Evolutionary conservation across 1,140 invertebrate genomes (phyloP).

Genomic region (Pogonognathellus flavescens): DNA sequence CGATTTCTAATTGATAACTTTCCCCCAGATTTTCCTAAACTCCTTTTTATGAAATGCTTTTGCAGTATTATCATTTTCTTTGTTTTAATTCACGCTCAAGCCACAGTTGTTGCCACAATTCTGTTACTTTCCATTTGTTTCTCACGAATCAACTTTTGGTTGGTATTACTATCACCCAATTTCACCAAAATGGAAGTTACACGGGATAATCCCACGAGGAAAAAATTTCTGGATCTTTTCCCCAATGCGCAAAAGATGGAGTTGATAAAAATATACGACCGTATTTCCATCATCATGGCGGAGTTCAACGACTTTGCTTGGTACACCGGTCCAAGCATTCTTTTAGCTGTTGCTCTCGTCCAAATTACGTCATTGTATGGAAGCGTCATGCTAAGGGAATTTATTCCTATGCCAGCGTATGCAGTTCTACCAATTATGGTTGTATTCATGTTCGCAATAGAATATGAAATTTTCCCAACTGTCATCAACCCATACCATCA

Average conservation of each 20-base stretch:
- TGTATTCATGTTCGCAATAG: background rate
- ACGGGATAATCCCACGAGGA: background rate
- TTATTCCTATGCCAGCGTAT: background rate
- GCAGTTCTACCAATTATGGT: background rate
- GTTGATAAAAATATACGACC: background rate
- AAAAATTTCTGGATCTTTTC: background rate
- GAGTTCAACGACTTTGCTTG: background rate
- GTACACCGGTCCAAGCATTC: background rate
- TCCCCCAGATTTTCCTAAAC: background rate
- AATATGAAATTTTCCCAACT: background rate
- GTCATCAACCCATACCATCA: background rate
- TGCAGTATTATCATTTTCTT: background rate
- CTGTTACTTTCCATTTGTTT: no score
- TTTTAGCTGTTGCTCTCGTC: background rate
- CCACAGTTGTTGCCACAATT: background rate
- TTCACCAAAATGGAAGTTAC: background rate
- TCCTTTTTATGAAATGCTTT: background rate
- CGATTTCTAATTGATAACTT: background rate
- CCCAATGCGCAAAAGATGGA: no score
- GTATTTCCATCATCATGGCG: background rate
- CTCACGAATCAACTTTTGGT: no score
- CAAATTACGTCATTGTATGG: background rate
- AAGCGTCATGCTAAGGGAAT: background rate
- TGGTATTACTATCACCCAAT: no score
- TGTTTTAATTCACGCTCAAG: background rate